These are phyloP conservation scores for Platycheirus albimanus DNA, from an alignment of 2,888 invertebrate genomes.

Conservation along the genomic window DNA sequence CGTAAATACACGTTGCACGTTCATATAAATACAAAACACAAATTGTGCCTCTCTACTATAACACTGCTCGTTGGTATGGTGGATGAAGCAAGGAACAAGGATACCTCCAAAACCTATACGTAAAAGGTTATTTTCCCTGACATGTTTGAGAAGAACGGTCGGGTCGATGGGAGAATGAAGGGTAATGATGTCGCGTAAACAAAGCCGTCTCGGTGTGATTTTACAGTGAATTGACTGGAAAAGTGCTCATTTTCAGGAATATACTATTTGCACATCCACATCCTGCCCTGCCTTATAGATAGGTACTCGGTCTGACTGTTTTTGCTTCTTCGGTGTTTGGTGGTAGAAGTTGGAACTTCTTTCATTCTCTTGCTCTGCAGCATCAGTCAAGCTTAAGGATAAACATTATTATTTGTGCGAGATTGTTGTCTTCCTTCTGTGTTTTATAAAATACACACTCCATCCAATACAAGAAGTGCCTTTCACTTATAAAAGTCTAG, in stretches of 20 bases:
- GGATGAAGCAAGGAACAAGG: too few species aligned
- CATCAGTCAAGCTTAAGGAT: slow-evolving; percentile 55
- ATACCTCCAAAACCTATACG: neutral
- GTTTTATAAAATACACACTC: neutral
- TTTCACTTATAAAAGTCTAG: slow-evolving; percentile 46
- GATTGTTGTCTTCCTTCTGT: slow-evolving; percentile 34
- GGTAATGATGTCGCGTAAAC: slow-evolving; percentile 36
- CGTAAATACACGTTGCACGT: too few species aligned
- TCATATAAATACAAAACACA: too few species aligned
- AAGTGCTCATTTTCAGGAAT: slow-evolving; percentile 70
- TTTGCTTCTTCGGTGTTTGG: too few species aligned
- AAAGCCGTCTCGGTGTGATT: slow-evolving; percentile 56
- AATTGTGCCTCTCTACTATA: too few species aligned
- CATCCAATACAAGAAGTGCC: slow-evolving; percentile 26
- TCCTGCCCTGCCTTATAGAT: slow-evolving; percentile 8
- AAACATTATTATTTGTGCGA: slow-evolving; percentile 66
- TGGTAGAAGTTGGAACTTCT: neutral
- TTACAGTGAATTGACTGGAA: slow-evolving; percentile 72
- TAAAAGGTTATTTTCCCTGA: slow-evolving; percentile 3
- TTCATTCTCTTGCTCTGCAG: neutral
- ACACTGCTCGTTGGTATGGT: too few species aligned
- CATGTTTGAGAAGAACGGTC: neutral
- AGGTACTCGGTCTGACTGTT: too few species aligned
- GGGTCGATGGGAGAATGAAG: neutral
- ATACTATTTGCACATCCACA: slow-evolving; percentile 60